Evolutionary conservation across 1,140 invertebrate species (phyloP), one percentile per base, ranked within the genome.

Genomic region (Drosophila santomea): DNA sequence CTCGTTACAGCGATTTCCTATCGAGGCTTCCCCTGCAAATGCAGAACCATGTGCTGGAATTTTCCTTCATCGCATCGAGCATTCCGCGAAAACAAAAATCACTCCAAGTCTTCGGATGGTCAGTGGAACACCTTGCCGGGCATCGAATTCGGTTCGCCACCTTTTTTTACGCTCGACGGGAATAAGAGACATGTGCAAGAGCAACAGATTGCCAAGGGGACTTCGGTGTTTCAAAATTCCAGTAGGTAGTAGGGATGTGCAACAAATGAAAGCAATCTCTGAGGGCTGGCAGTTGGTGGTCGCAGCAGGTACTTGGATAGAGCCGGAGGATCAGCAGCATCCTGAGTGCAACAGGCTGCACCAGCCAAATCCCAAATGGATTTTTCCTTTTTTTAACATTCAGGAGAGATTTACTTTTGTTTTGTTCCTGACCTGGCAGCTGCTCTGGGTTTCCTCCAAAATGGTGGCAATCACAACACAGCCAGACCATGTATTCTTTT

Each of bases 211-310:
- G 84, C 48, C 35, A 58, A 57, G 56, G 71, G 59, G 54, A 56
- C 38, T 50, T 23, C 36, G 4, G 47, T 10, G 5, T 28, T 28
- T 32, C 23, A 50, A 38, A 60, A 45, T 41, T 38, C 44, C 47
- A 23, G 52, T 20, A 56, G 43, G 43, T 20, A 36, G 15, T 39
- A 39, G 38, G 28, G 63, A 57, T 52, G 45, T 71, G 69, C 80
- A 80, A 78, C 74, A 82, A 88, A 86, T 82, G 82, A 85, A 88
- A 75, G 83, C 78, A 88, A 88, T 85, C 77, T 79, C 76, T 36
- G 45, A 74, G 73, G 47, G 38, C 50, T 72, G 84, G 43, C 83
- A 88, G 83, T 88, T 88, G 83, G 60, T 69, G 78, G 38, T 45
- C 84, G 72, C 73, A 78, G 84, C 84, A 88, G 84, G 84, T 88